A percentile compares a stretch with the other conserved stretches of the same genome.
These are phyloP conservation scores for Ranitomeya variabilis DNA, from an alignment of 2,113 vertebrate genomes.

Conservation along the genomic window DNA sequence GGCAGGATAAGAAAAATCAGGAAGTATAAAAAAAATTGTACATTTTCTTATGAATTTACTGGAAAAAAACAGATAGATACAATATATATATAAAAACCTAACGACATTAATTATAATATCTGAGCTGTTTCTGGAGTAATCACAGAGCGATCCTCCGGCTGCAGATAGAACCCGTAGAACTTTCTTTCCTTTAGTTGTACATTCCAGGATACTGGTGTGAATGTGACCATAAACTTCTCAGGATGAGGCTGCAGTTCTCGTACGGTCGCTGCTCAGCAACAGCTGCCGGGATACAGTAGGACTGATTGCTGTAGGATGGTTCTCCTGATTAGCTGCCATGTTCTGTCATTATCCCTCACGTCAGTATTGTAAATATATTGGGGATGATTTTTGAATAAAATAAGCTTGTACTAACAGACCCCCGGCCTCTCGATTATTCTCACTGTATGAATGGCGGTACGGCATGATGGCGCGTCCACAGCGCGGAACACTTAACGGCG, in stretches of 20 bases:
- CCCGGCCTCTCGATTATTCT: neutral
- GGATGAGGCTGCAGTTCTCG: neutral
- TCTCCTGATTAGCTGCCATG: constrained; percentile 25
- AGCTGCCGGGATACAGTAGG: neutral
- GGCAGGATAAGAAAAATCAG: no score
- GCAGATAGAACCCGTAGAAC: neutral
- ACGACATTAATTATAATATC: neutral
- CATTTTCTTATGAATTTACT: neutral
- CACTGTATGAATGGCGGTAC: neutral
- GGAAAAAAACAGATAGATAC: neutral
- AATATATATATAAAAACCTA: neutral
- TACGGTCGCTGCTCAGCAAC: neutral
- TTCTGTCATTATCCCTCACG: neutral
- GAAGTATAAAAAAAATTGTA: neutral
- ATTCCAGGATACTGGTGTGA: neutral
- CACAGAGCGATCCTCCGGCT: neutral
- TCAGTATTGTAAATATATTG: constrained; percentile 42
- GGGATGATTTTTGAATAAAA: constrained; percentile 35
- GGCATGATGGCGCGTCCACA: neutral
- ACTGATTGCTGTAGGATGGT: neutral
- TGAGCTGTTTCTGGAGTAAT: neutral
- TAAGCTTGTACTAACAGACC: constrained; percentile 46
- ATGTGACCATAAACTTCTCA: neutral
- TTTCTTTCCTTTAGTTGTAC: neutral
- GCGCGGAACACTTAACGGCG: neutral